These are phyloP conservation scores for Caenorhabditis sp. DNA, from an alignment of 2,888 invertebrate genomes.

Conservation along the genomic window DNA sequence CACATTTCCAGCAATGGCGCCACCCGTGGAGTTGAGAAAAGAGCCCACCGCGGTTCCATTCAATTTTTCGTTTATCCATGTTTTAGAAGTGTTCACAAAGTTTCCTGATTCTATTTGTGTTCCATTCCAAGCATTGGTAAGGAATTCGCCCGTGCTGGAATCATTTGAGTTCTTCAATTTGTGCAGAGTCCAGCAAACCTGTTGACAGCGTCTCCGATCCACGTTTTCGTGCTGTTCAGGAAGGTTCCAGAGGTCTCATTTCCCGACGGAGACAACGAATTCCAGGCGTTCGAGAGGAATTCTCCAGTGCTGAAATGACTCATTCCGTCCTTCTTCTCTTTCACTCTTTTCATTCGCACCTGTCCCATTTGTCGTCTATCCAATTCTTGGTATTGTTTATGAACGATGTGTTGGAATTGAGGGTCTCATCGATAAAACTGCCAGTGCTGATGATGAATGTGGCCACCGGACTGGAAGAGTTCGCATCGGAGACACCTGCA, in stretches of 20 bases:
- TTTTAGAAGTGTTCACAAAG: constrained; percentile 8
- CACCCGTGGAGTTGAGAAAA: background rate
- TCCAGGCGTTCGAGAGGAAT: constrained; percentile 34
- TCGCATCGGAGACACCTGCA: constrained; percentile 4
- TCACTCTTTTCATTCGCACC: background rate
- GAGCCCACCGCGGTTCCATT: constrained; percentile 1
- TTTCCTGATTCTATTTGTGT: constrained; percentile 14
- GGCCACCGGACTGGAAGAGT: constrained; percentile 10
- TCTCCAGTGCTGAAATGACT: constrained; percentile 25
- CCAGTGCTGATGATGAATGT: constrained; percentile 16
- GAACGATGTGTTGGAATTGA: constrained; percentile 1
- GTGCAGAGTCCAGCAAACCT: constrained; percentile 1
- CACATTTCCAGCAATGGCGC: background rate
- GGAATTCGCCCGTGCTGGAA: constrained; percentile 32
- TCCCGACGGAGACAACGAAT: constrained; percentile 12
- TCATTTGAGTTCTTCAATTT: background rate
- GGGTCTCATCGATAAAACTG: constrained; percentile 14
- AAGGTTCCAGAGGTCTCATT: background rate
- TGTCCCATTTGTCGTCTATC: constrained; percentile 23
- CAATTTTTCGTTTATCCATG: constrained; percentile 5
- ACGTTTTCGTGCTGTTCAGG: constrained; percentile 14
- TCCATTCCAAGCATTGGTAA: constrained; percentile 23
- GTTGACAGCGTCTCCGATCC: constrained; percentile 18
- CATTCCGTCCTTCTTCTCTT: background rate
- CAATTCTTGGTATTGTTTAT: constrained; percentile 19